Conservation (phyloP, 2,113 vertebrate species). For the Pollachius pollachius region DNA sequence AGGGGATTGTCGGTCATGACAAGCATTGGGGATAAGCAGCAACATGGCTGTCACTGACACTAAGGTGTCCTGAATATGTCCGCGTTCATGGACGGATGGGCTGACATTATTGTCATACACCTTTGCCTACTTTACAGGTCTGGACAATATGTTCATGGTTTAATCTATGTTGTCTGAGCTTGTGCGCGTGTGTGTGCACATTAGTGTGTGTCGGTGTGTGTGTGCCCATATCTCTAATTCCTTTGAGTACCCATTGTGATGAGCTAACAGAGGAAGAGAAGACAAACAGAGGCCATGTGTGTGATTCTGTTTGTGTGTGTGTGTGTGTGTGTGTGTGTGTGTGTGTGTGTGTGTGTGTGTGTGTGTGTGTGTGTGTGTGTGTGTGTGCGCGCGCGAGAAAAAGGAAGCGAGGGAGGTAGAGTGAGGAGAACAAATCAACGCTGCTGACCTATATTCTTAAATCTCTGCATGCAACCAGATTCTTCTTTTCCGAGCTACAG, state of each 20-base stretch:
- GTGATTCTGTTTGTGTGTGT: conserved; percentile 9
- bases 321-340: conserved; percentile 9
- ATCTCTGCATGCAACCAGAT: conserved; percentile 55
- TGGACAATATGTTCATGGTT: conserved; percentile 9
- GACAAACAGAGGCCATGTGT: conserved; percentile 32
- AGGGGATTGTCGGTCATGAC: neutral
- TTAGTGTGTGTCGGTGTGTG: neutral
- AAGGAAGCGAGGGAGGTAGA: conserved; percentile 16
- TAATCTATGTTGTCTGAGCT: conserved; percentile 16
- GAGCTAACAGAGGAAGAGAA: conserved; percentile 33
- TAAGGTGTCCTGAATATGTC: conserved; percentile 12
- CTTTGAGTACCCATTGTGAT: conserved; percentile 24
- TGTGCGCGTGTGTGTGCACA: conserved; percentile 18
- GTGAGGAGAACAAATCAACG: conserved; percentile 57
- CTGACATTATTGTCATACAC: too few species aligned
- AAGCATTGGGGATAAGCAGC: conserved; percentile 23
- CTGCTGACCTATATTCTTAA: conserved; percentile 70
- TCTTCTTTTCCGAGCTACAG: conserved; percentile 42
- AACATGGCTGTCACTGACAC: conserved; percentile 53
- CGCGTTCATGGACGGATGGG: neutral
- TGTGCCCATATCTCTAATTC: conserved; percentile 18
- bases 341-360: neutral
- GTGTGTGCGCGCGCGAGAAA: neutral
- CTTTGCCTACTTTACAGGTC: neutral
- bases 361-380: neutral